Base-by-base conservation (phyloP, 2,888 invertebrate genomes). In the Papilio protenor region DNA sequence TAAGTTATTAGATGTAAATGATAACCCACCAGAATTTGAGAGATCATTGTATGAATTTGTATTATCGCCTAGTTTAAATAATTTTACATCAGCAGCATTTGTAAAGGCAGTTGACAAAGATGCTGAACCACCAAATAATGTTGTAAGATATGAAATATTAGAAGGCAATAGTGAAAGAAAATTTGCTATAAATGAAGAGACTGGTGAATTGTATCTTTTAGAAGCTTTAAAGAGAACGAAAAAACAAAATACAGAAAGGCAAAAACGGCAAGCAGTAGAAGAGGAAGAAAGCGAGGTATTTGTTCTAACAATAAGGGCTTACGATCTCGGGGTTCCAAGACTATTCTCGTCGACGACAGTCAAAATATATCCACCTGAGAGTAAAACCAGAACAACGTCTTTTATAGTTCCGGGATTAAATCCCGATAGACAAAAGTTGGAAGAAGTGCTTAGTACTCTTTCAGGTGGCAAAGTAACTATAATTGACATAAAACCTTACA, bases 71-170 rank as follows among this genome's bases (percentile, higher is more conserved):
- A 97, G 97, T 87, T 92, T 97, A 82, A 96, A 95, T 81, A 96
- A 97, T 84, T 98, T 98, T 85, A 97, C 97, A 5, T 96, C 96
- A 71, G 95, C 96, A 75, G 97, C 97, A n/a, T 95, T 97, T 84
- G 96, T 98, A 77, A 97, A 97, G 94, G 99, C 99, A 73, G 95
- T 95, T 79, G 98, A 98, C 90, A 96, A 95, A 85, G 98, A 98
- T 89, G 96, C 97, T 27, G 97, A 97, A 81, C 93, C 97, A 71
- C 98, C 98, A 73, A 98, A 98, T 90, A 98, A 98, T 90, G 96
- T 97, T 86, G 96, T 98, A 33, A 96, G 96, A 86, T 98, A 98
- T 89, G 97, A 98, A 94, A 95, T 98, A 74, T 95, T 97, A 82
- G 96, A 96, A 85, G 97, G 97, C 55, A 97, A 97, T 88, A 96